phyloP scores from a whole-genome alignment of 2,113 vertebrate species.

The Scalopus aquaticus region DNA sequence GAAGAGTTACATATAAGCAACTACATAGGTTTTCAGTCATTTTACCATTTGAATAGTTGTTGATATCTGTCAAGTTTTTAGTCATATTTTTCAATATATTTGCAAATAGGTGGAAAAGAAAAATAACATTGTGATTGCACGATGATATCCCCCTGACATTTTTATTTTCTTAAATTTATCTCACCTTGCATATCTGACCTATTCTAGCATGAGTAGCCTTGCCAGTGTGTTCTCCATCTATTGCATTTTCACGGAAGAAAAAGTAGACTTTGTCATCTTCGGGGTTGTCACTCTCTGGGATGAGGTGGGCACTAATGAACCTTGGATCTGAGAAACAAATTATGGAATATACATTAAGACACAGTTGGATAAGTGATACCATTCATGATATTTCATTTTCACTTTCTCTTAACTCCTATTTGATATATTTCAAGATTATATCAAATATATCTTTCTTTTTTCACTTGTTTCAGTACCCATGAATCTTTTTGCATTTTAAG shows the following conservation, averaged over 20 bases:
- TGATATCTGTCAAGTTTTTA: neutral
- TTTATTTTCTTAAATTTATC: constrained; percentile 14
- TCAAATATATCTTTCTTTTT: neutral
- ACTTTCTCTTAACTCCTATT: neutral
- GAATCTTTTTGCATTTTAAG: neutral
- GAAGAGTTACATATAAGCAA: neutral
- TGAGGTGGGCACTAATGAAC: constrained; percentile 93
- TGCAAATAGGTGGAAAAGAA: neutral
- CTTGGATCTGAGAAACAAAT: constrained; percentile 90
- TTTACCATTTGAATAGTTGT: neutral
- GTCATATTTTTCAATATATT: neutral
- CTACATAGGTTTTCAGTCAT: neutral
- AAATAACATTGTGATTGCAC: neutral
- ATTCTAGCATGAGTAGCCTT: constrained; percentile 97
- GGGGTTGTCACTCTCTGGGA: constrained; percentile 97
- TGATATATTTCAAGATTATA: neutral
- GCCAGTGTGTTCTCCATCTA: constrained; percentile 96
- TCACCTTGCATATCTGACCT: constrained; percentile 98
- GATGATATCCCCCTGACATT: neutral
- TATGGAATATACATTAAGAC: neutral
- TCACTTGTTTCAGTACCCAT: neutral
- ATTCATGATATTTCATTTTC: neutral
- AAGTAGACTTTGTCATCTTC: constrained; percentile 99
- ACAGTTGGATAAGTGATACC: neutral
- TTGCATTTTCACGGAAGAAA: constrained; percentile 98